Evolutionary conservation across 2,797 vertebrate species (phyloP).

Genomic region (Tamandua tetradactyla): DNA sequence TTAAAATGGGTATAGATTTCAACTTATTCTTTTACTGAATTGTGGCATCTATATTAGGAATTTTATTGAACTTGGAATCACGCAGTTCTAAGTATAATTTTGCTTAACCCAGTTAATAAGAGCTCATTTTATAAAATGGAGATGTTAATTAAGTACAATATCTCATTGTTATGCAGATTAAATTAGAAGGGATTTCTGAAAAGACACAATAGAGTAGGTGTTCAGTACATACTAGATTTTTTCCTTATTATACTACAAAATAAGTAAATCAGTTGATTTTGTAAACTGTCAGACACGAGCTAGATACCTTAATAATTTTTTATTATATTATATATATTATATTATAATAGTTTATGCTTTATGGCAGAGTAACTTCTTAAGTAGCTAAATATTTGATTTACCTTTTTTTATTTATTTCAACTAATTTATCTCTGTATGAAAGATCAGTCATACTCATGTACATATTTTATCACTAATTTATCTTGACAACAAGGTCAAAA

Average conservation of each 20-base stretch:
- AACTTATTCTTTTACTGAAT: conserved; percentile 39
- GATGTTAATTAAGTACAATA: background rate
- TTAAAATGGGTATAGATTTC: conserved; percentile 43
- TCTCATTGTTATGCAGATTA: conserved; percentile 25
- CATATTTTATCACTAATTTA: conserved; percentile 23
- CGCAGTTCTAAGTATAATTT: conserved; percentile 2
- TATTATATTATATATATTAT: too few relatives aligned
- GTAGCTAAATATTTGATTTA: background rate
- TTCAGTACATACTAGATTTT: conserved; percentile 23
- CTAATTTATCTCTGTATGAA: conserved; percentile 19
- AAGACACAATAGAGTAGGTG: background rate
- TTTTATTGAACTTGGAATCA: conserved; percentile 46
- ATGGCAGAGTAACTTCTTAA: background rate
- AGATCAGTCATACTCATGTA: background rate
- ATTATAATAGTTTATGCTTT: background rate
- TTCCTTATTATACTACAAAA: background rate
- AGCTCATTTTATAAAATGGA: conserved; percentile 31
- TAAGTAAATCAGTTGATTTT: background rate
- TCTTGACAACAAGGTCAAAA: conserved; percentile 2
- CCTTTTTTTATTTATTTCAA: conserved; percentile 48
- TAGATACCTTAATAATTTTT: conserved; percentile 44
- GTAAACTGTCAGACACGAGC: conserved; percentile 5
- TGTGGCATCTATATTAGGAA: background rate
- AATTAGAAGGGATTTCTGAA: background rate
- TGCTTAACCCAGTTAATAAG: background rate